Conservation (phyloP, 2,113 vertebrate species). For the Grammomys surdaster region DNA sequence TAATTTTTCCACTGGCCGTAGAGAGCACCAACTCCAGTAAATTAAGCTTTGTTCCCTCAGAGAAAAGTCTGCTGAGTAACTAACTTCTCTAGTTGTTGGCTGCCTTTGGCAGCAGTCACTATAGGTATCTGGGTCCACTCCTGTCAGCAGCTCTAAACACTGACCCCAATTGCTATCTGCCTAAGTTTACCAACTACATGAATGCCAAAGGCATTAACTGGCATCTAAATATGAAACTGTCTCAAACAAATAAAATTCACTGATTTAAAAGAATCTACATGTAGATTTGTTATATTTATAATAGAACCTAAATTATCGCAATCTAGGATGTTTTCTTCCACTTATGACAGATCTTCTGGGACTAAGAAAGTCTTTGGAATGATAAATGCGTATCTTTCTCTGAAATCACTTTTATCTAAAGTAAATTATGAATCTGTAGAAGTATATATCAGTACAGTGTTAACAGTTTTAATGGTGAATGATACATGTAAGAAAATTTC, state of each 20-base stretch:
- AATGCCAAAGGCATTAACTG: too few species aligned
- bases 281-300: not conserved
- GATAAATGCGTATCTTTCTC: not conserved
- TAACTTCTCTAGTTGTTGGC: too few species aligned
- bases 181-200: too few species aligned
- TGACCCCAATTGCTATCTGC: too few species aligned
- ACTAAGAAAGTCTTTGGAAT: not conserved
- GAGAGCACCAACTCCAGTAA: too few species aligned
- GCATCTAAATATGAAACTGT: not conserved
- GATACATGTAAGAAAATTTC: not conserved
- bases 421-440: not conserved
- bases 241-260: not conserved
- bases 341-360: not conserved
- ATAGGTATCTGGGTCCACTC: too few species aligned
- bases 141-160: too few species aligned
- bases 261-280: not conserved
- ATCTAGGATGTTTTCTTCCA: not conserved
- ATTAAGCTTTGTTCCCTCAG: too few species aligned
- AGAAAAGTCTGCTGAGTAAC: too few species aligned
- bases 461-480: not conserved
- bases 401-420: not conserved
- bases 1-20: too few species aligned
- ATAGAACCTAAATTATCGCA: not conserved
- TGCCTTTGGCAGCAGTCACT: too few species aligned
- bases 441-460: not conserved